phyloP scores from a whole-genome alignment of 2,113 vertebrate genomes.

The Sphyrna mokarran region DNA sequence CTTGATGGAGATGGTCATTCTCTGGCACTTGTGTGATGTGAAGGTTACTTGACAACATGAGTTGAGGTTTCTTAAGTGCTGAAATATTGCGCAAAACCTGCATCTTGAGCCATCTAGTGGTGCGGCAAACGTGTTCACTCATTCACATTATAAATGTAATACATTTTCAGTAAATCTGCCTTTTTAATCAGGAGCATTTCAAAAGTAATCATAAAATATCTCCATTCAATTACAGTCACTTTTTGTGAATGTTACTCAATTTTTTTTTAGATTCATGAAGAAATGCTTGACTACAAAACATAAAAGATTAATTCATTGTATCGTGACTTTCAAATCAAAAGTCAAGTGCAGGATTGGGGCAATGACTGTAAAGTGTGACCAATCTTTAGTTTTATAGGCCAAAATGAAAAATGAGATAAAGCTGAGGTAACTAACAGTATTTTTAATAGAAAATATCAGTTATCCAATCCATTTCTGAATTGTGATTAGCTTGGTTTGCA shows the following conservation, averaged over 20 bases:
- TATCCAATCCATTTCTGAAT: background rate
- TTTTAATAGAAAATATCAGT: slow-evolving; percentile 4
- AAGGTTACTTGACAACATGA: no score
- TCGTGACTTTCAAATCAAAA: background rate
- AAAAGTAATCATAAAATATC: background rate
- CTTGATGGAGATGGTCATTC: no score
- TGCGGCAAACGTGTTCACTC: background rate
- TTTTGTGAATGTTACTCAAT: background rate
- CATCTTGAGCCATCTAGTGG: slow-evolving; percentile 34
- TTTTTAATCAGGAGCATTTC: background rate
- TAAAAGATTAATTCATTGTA: background rate
- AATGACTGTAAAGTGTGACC: background rate
- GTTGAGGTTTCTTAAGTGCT: background rate
- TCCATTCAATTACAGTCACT: background rate
- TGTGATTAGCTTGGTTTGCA: background rate
- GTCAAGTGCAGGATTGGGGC: background rate
- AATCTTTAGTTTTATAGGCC: background rate
- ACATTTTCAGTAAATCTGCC: background rate
- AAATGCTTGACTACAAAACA: background rate
- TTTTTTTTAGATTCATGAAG: background rate
- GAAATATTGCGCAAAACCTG: background rate
- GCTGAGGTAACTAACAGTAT: background rate
- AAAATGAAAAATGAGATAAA: background rate
- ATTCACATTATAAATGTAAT: background rate
- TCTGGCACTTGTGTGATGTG: no score